These are phyloP conservation scores for Cottus gobio DNA, from an alignment of 2,113 vertebrate species.

Conservation along the genomic window DNA sequence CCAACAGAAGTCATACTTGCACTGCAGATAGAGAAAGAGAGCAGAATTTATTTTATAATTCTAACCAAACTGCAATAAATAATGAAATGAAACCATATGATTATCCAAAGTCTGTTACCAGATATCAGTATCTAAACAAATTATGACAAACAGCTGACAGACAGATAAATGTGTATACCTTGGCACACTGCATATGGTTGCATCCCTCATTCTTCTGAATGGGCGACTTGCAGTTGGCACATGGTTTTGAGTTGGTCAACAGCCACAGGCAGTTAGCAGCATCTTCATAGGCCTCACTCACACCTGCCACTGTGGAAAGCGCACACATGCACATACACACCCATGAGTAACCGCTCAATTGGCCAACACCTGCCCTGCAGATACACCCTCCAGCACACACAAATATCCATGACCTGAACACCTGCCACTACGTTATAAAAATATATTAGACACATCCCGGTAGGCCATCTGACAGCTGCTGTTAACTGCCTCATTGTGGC, in stretches of 20 bases:
- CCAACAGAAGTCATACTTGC: slow-evolving; percentile 99
- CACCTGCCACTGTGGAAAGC: slow-evolving; percentile 90
- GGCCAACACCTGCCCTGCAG: slow-evolving; percentile 32
- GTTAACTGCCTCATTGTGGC: slow-evolving; percentile 25
- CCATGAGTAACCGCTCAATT: slow-evolving; percentile 19
- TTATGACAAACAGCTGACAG: not conserved
- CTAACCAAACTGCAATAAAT: not conserved
- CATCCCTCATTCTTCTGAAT: slow-evolving; percentile 99
- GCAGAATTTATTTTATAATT: not conserved
- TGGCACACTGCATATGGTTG: slow-evolving; percentile 99
- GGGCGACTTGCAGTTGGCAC: slow-evolving; percentile 99
- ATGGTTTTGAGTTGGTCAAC: slow-evolving; percentile 97
- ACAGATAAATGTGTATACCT: slow-evolving; percentile 80
- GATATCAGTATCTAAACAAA: not conserved
- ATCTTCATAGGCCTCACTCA: slow-evolving; percentile 97
- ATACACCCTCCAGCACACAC: slow-evolving; percentile 7
- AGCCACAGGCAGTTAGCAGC: slow-evolving; percentile 99
- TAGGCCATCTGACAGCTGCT: slow-evolving; percentile 39
- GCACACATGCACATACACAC: slow-evolving; percentile 3
- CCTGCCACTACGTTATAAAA: slow-evolving; percentile 34
- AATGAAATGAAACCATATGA: not conserved
- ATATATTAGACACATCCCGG: slow-evolving; percentile 32
- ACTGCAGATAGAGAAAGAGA: slow-evolving; percentile 78
- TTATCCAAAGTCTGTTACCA: not conserved
- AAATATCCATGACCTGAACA: slow-evolving; percentile 47